phyloP scores from a whole-genome alignment of 2,797 vertebrate species.

The Oryzias dopingdopingensis region DNA sequence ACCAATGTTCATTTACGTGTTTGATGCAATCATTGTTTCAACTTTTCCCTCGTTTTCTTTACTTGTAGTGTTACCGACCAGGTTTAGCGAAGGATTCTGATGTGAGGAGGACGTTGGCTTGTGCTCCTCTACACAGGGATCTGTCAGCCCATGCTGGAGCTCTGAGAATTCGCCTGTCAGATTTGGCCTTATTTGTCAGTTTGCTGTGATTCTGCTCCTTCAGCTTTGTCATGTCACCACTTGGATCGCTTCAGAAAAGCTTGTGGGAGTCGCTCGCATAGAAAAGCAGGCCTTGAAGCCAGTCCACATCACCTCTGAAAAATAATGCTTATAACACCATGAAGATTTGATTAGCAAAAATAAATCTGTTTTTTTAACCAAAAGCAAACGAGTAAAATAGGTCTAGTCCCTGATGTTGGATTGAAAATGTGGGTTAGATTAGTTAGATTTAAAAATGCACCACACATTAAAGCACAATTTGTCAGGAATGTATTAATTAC shows the following conservation, averaged over 20 bases:
- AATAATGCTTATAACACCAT: constrained; percentile 25
- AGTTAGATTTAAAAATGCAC: neutral
- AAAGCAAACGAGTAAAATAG: constrained; percentile 28
- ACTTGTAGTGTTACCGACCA: constrained; percentile 41
- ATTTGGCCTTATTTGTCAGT: constrained; percentile 70
- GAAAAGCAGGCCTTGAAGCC: constrained; percentile 29
- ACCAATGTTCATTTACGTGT: neutral
- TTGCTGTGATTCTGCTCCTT: constrained; percentile 62
- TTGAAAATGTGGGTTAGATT: neutral
- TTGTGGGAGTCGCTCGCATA: constrained; percentile 40
- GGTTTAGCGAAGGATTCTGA: constrained; percentile 30
- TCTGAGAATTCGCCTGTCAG: constrained; percentile 65
- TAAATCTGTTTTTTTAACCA: constrained; percentile 30
- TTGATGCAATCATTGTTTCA: constrained; percentile 2
- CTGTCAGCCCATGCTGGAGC: constrained; percentile 54
- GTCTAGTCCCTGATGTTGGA: constrained; percentile 10
- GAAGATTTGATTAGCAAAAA: constrained; percentile 25
- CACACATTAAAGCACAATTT: neutral
- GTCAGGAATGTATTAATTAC: neutral
- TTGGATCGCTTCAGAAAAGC: constrained; percentile 44
- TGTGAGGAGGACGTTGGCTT: constrained; percentile 48
- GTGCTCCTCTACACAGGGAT: constrained; percentile 42
- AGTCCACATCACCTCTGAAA: constrained; percentile 47
- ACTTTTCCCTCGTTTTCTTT: constrained; percentile 21
- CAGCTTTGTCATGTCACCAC: constrained; percentile 61